These are phyloP conservation scores for Eptatretus burgeri DNA, from an alignment of 2,113 vertebrate genomes.

Conservation along the genomic window DNA sequence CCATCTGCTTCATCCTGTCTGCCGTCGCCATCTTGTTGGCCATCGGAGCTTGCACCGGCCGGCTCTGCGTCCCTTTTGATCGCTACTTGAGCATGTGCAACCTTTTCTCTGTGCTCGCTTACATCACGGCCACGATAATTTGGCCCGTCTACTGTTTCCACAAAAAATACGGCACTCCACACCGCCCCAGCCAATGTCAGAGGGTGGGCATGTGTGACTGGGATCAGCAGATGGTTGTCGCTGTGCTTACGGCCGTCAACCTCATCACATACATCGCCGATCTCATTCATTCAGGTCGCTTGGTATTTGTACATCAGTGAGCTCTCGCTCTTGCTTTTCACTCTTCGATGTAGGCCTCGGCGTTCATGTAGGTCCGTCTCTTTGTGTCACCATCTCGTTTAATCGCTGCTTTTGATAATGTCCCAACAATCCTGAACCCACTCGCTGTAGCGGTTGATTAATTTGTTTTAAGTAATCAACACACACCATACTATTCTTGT, in stretches of 20 bases:
- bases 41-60: slow-evolving; percentile 36
- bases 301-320: slow-evolving; percentile 24
- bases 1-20: slow-evolving; percentile 56
- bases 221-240: slow-evolving; percentile 29
- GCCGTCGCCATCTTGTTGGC: slow-evolving; percentile 34
- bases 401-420: too few species aligned
- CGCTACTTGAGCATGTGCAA: slow-evolving; percentile 37
- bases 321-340: too few species aligned
- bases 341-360: too few species aligned
- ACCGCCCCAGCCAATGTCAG: slow-evolving; percentile 9
- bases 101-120: slow-evolving; percentile 31
- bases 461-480: too few species aligned
- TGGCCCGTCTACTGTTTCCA: slow-evolving; percentile 51
- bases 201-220: slow-evolving; percentile 14
- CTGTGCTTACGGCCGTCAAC: slow-evolving; percentile 35
- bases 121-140: slow-evolving; percentile 31
- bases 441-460: too few species aligned
- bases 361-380: too few species aligned
- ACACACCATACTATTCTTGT: too few species aligned
- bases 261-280: slow-evolving; percentile 42
- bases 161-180: slow-evolving; percentile 11
- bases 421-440: too few species aligned
- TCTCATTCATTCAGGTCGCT: slow-evolving; percentile 33
- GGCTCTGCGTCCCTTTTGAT: slow-evolving; percentile 33
- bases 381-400: too few species aligned